A percentile compares a stretch with the other conserved stretches of the same genome.
Conservation (phyloP, 2,797 vertebrate species). For the Bradypus variegatus region DNA sequence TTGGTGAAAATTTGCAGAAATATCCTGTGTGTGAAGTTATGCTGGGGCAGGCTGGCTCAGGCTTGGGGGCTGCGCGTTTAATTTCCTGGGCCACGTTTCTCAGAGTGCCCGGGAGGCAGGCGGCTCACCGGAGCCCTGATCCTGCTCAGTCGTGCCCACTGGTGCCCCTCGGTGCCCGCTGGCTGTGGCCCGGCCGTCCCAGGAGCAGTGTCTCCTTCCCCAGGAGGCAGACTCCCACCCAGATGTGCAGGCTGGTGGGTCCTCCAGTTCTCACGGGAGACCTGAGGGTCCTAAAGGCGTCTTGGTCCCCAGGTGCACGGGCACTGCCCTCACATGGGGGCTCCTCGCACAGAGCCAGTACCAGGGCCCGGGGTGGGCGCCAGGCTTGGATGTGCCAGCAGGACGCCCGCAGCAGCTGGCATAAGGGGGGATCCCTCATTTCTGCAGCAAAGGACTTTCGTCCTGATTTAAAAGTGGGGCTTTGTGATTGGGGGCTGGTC, state of each 20-base stretch:
- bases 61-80: neutral
- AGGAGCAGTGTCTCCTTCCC: neutral
- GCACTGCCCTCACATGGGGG: neutral
- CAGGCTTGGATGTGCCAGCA: neutral
- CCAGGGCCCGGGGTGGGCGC: no score
- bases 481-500: neutral
- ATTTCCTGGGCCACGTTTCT: conserved; percentile 6
- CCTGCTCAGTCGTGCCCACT: neutral
- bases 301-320: no score
- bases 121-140: no score
- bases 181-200: neutral
- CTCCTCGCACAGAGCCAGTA: fast-evolving
- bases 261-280: neutral
- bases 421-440: neutral
- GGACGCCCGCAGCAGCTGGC: neutral
- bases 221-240: fast-evolving
- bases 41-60: neutral
- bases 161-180: neutral
- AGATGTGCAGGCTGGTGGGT: neutral
- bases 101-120: no score
- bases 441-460: neutral
- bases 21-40: conserved; percentile 48
- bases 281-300: fast-evolving
- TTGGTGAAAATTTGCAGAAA: conserved; percentile 45
- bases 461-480: neutral